Evolutionary conservation across 2,113 vertebrate species (phyloP).

Genomic region (Emydocephalus ijimae): DNA sequence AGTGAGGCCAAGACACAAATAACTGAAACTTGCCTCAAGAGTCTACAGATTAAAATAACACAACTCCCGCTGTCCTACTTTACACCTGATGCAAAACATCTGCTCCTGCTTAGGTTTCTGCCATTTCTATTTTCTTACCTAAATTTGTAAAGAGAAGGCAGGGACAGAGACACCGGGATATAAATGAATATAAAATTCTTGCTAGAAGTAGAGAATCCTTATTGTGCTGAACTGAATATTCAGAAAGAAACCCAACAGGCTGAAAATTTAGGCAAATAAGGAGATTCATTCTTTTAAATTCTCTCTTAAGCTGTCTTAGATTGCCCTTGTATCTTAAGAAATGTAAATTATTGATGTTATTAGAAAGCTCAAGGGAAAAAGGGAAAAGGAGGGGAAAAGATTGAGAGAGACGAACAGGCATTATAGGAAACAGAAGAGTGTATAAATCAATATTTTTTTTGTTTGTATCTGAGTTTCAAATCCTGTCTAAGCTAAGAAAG

Average conservation of each 20-base stretch:
- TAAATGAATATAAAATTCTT: rapidly evolving
- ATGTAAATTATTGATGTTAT: background rate
- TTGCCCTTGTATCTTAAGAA: background rate
- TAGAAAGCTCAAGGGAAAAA: background rate
- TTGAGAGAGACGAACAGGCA: background rate
- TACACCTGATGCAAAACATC: conserved; percentile 44
- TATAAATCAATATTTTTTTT: background rate
- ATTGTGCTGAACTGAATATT: conserved; percentile 13
- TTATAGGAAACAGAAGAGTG: background rate
- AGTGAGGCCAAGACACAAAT: conserved; percentile 18
- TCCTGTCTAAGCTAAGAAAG: background rate
- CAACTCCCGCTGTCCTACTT: conserved; percentile 13
- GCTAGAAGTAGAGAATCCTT: conserved; percentile 39
- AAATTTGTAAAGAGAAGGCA: background rate
- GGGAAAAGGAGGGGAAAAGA: background rate
- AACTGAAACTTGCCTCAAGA: conserved; percentile 34
- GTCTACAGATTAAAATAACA: conserved; percentile 20
- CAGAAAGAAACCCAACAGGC: conserved; percentile 7
- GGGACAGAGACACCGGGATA: conserved; percentile 18
- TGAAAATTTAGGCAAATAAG: background rate
- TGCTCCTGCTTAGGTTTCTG: conserved; percentile 29
- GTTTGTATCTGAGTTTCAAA: background rate
- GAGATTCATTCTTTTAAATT: background rate
- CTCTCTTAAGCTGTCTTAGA: background rate
- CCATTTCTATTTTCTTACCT: conserved; percentile 6